phyloP scores from a whole-genome alignment of 1,140 invertebrate species.

The Dendrolimus kikuchii region DNA sequence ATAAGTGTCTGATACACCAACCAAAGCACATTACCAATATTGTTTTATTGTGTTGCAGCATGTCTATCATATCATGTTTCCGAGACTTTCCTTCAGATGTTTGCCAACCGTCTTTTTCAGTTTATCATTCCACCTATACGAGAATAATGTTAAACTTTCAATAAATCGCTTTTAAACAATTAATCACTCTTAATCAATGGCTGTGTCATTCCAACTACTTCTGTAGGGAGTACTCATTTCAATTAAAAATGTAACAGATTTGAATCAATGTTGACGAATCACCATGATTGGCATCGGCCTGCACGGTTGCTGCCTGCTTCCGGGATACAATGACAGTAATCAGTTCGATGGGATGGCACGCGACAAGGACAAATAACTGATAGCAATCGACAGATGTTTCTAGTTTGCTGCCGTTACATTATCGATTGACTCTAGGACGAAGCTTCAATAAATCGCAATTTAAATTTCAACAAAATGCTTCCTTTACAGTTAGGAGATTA shows the following conservation, averaged over 20 bases:
- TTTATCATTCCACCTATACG: no score
- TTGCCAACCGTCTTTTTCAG: no score
- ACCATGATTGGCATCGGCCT: slow-evolving; percentile 36
- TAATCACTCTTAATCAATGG: slow-evolving; percentile 27
- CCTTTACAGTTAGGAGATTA: no score
- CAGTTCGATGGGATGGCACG: slow-evolving; percentile 50
- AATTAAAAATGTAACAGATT: slow-evolving; percentile 61
- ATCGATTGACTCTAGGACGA: neutral
- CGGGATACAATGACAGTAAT: slow-evolving; percentile 55
- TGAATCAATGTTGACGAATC: slow-evolving; percentile 62
- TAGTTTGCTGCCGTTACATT: slow-evolving; percentile 1
- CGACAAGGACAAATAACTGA: slow-evolving; percentile 56
- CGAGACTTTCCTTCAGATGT: no score
- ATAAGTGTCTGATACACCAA: no score
- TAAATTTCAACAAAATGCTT: neutral
- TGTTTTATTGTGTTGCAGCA: no score
- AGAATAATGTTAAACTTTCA: neutral
- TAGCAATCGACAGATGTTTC: slow-evolving; percentile 57
- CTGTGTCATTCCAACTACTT: slow-evolving; percentile 18
- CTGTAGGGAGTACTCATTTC: slow-evolving; percentile 25
- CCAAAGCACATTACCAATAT: no score
- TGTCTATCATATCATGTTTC: no score
- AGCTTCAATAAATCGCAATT: neutral
- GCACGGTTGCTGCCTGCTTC: slow-evolving; percentile 22
- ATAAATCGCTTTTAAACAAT: slow-evolving; percentile 18